phyloP scores from a whole-genome alignment of 1,140 invertebrate genomes.

The Maconellicoccus hirsutus region DNA sequence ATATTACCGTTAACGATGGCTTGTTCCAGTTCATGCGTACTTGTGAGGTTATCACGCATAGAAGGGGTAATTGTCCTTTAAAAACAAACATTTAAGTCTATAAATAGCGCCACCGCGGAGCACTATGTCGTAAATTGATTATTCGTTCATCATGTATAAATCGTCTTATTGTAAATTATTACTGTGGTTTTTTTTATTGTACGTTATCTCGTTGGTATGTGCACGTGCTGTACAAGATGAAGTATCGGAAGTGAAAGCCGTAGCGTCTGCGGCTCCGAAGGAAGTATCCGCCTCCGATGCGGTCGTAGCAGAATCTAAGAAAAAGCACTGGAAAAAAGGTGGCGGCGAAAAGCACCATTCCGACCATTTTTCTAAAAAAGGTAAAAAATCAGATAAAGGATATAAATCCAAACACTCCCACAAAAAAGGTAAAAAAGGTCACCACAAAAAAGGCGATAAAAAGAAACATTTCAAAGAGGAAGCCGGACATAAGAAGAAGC shows the following conservation, averaged over 20 bases:
- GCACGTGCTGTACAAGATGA: not conserved
- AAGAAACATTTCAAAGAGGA: slow-evolving; percentile 50
- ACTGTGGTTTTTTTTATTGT: not conserved
- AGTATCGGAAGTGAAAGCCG: not conserved
- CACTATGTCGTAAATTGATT: not conserved
- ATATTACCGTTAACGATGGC: not conserved
- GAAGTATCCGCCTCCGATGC: not conserved
- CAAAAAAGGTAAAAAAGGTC: slow-evolving; percentile 51
- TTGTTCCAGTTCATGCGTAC: not conserved
- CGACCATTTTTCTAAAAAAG: slow-evolving; percentile 43
- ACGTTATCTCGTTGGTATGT: not conserved
- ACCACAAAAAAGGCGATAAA: slow-evolving; percentile 52
- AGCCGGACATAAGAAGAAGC: slow-evolving; percentile 50
- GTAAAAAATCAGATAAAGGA: slow-evolving; percentile 44
- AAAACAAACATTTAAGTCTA: not conserved
- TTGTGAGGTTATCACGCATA: not conserved
- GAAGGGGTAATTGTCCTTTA: slow-evolving; percentile 7
- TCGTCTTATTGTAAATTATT: slow-evolving; percentile 12
- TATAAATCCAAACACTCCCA: slow-evolving; percentile 47
- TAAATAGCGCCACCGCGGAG: not conserved
- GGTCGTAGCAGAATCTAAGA: slow-evolving; percentile 30
- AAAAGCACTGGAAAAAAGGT: slow-evolving; percentile 26
- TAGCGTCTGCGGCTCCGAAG: not conserved
- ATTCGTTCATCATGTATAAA: slow-evolving; percentile 2
- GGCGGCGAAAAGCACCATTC: slow-evolving; percentile 36